Base-by-base conservation (phyloP, 2,888 invertebrate genomes). In the Chamaedrilus cognettii region DNA sequence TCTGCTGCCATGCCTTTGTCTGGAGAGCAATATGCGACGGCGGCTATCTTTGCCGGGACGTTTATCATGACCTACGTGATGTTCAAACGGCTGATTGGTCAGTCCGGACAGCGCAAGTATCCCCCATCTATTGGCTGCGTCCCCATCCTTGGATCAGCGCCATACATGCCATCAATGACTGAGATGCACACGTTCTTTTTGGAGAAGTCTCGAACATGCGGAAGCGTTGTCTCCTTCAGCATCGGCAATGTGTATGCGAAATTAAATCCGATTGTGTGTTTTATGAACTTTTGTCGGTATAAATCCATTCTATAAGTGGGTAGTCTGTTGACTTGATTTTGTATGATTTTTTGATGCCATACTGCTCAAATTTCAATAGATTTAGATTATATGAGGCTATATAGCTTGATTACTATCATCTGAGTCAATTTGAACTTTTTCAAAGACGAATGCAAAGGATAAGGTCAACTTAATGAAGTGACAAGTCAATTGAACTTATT, bases 71-170 rank as follows among this genome's bases (percentile, higher is more conserved):
- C 57, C 30, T 2, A 15, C 30, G 57, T 30, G 30, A 15, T 57
- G n/a, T 28, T 57, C 26, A 57, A 30, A 30, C 31, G 30, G n/a
- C 1, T 30, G 57, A 57, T 28, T 26, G 31, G 15, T 23, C n/a
- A 60, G 23, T 30, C 28, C 15, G n/a, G 15, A 5, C n/a, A 57
- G 5, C 15, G 31, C 15, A 61, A 58, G 19, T 15, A 30, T 28
- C 63, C 63, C 26, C 63, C 56, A 5, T 30, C 50, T 7, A 19
- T 63, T 15, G 26, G 50, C 19, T 31, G 26, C 51, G 15, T 63
- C 28, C 63, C 64, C 15, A 23, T 64, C 28, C 28, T 64, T 15
- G 64, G 64, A 23, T 64, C 64, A 15, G 11, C 49, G 56, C 35
- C 51, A n/a, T 61, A n/a, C 34, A 19, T 61, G 30, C 61, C 61